Evolutionary conservation across 2,888 invertebrate species (phyloP), one percentile per base, ranked within the genome.

Genomic region (Melanostoma scalare): DNA sequence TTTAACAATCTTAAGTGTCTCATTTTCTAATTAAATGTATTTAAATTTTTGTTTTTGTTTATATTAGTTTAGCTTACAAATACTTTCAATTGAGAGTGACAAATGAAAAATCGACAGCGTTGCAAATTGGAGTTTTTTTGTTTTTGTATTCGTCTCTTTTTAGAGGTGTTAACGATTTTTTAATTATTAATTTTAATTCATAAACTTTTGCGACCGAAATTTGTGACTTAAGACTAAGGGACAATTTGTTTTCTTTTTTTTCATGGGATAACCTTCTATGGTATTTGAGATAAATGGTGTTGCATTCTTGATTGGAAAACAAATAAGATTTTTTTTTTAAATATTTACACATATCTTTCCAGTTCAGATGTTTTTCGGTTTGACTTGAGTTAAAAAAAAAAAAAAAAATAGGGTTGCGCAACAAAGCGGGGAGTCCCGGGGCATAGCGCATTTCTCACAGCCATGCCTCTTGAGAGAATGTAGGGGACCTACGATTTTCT

Each of bases 131-230:
- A 53, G 46, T 65, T 56, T 30, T 46, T 10, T 46, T 20, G 35
- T 61, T 42, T 3, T 77, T 52, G 30, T 63, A 67, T 31, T 75
- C 31, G 50, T 65, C 58, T 74, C 61, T 67, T 31, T n/a, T 56
- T 65, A 55, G 50, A 75, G 53, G 46, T 84, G 75, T 79, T 74
- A 50, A 84, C 65, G 84, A 79, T 74, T 84, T 79, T 84, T 84
- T 79, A 67, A 60, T 79, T 84, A 84, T 84, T 84, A 84, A 84
- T 84, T 75, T 69, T 84, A 79, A 84, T 84, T 74, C 53, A 84
- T 79, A 84, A 79, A 79, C 79, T 84, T 84, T 84, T 84, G 84
- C 79, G 79, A 84, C 79, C 75, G 71, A 79, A 78, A 74, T 79
- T 78, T 84, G 84, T 75, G 84, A 84, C 74, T 67, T 53, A 40